These are phyloP conservation scores for Apteryx owenii DNA, from an alignment of 2,113 vertebrate species.

Conservation along the genomic window DNA sequence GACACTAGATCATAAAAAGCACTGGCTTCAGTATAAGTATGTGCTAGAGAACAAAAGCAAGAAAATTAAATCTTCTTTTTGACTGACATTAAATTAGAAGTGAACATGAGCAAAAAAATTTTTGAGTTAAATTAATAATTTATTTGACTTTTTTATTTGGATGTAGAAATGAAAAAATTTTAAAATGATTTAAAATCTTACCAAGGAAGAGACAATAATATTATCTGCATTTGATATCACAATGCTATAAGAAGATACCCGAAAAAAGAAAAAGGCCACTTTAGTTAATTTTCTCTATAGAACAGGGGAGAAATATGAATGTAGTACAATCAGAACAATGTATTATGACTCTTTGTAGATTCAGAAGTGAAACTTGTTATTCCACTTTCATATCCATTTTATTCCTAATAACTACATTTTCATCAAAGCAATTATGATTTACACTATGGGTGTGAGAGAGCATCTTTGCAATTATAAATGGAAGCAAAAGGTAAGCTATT, in stretches of 20 bases:
- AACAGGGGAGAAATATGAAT: background rate
- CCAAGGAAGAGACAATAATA: constrained; percentile 12
- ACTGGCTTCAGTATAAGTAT: background rate
- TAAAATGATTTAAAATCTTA: constrained; percentile 44
- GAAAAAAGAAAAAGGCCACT: constrained; percentile 21
- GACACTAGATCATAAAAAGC: constrained; percentile 45
- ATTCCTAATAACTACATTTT: background rate
- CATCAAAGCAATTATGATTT: background rate
- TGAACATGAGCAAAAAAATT: background rate
- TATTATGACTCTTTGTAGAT: background rate
- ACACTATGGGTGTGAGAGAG: background rate
- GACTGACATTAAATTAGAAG: background rate
- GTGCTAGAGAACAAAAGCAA: background rate
- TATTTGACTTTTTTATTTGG: constrained; percentile 59
- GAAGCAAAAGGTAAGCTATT: background rate
- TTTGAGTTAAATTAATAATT: background rate
- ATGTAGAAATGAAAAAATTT: constrained; percentile 32
- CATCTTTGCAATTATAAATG: constrained; percentile 13
- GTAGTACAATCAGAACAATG: background rate
- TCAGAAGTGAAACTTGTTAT: background rate
- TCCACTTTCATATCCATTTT: background rate
- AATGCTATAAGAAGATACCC: background rate
- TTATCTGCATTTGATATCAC: constrained; percentile 32
- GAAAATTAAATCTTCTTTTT: background rate
- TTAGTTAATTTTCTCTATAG: background rate